A percentile compares a stretch with the other conserved stretches of the same genome.
phyloP scores from a whole-genome alignment of 2,797 vertebrate species.

The Oreochromis mossambicus region DNA sequence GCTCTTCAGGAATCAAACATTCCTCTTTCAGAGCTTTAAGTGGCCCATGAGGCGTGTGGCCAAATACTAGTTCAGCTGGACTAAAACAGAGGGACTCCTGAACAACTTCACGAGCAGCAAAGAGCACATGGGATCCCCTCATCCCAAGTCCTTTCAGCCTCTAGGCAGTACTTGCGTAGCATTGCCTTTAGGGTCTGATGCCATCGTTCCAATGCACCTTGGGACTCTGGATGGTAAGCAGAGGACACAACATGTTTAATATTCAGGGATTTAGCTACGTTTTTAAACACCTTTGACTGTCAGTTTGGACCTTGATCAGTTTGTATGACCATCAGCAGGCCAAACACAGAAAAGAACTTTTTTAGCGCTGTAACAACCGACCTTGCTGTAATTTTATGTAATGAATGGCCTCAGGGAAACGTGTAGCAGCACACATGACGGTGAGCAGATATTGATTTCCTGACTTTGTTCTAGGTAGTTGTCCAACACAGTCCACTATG shows the following conservation, averaged over 20 bases:
- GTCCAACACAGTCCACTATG: not conserved
- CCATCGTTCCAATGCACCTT: not conserved
- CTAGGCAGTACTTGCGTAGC: rapidly evolving
- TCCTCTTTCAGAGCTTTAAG: not conserved
- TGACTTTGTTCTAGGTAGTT: not conserved
- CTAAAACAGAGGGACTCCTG: not conserved
- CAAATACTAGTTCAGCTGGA: not conserved
- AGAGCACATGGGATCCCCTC: not conserved
- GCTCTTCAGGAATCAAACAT: not conserved
- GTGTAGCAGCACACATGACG: not conserved
- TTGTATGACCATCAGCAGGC: not conserved
- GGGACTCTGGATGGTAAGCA: not conserved
- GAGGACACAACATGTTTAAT: not conserved
- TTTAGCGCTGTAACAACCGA: not conserved
- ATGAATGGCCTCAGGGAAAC: not conserved
- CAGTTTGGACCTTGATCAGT: not conserved
- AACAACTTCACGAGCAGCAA: not conserved
- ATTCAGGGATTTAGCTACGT: not conserved
- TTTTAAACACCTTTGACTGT: not conserved
- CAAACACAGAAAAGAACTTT: not conserved
- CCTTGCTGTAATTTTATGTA: not conserved
- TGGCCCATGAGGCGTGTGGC: not conserved
- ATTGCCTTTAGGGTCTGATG: not conserved
- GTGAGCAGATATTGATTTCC: not conserved
- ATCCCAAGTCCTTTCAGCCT: not conserved